These are phyloP conservation scores for Cylas formicarius DNA, from an alignment of 1,140 invertebrate genomes.

Conservation along the genomic window DNA sequence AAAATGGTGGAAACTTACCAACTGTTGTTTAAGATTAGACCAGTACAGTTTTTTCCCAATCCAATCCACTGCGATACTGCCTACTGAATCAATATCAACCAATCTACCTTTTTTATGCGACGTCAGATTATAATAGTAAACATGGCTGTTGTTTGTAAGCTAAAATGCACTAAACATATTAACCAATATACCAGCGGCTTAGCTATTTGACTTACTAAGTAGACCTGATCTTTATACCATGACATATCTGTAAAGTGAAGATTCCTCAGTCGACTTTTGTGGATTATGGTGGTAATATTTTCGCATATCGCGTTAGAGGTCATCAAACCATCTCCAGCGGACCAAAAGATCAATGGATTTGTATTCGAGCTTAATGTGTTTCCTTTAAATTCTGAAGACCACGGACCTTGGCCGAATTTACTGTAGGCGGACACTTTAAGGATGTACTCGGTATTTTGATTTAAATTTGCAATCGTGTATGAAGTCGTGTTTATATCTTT, in stretches of 20 bases:
- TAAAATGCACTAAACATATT: no score
- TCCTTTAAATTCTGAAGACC: conserved; percentile 67
- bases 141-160: conserved; percentile 61
- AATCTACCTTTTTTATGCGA: conserved; percentile 49
- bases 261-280: conserved; percentile 47
- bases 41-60: conserved; percentile 82
- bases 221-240: conserved; percentile 47
- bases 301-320: conserved; percentile 69
- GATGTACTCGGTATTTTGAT: conserved; percentile 65
- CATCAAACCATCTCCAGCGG: conserved; percentile 59
- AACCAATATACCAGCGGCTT: no score
- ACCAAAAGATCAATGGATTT: conserved; percentile 55
- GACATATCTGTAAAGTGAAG: conserved; percentile 34
- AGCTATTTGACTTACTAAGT: no score
- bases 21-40: conserved; percentile 76
- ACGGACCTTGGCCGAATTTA: conserved; percentile 64
- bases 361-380: conserved; percentile 51
- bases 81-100: conserved; percentile 60
- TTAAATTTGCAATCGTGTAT: conserved; percentile 58
- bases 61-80: conserved; percentile 80
- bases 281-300: conserved; percentile 55
- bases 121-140: conserved; percentile 64
- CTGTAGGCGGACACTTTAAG: conserved; percentile 74
- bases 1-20: conserved; percentile 49
- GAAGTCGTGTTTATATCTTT: conserved; percentile 55